Evolutionary conservation across 2,797 vertebrate genomes (phyloP), one percentile per base, ranked within the genome.

Genomic region (Falco naumanni): DNA sequence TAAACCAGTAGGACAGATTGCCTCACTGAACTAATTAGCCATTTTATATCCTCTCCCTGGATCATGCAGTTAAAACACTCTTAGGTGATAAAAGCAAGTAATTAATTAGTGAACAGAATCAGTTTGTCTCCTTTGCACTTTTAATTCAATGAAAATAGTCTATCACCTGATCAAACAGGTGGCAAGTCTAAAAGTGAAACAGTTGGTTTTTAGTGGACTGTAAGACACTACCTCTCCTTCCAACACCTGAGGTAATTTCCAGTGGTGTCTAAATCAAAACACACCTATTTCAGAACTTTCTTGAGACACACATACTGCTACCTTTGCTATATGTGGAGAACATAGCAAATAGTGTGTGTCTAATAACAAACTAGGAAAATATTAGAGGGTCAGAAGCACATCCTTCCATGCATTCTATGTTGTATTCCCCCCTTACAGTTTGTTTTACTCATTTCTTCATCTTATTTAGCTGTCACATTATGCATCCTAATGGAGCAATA

Each of bases 51-150:
- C 45, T 9, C 22, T 83, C 51, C 17, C 17, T 84, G 53, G 65
- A 81, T 70, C 10, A 43, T 6, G 16, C 26, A 88, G 41, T 70
- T 88, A 86, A 88, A 85, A 86, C 25, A 88, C 22, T 45, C 61
- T 59, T 24, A 87, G 34, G 20, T 54, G 50, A 84, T 59, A 88
- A 87, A 90, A 84, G 13, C 31, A 77, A 53, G 45, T 64, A 78
- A 94, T 78, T 89, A 93, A 78, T 89, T 61, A 59, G 64, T 43
- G 24, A 94, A 68, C 37, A 71, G 61, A 45, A 89, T 50, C 8
- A 16, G 48, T 77, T 82, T 91, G 65, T 57, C 26, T 68, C 53
- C 20, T 61, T 33, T 75, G 25, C 17, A n/a, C 14, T 53, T 81
- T 86, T 68, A 81, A 81, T 74, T 84, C 28, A 70, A 75, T 25